These are phyloP conservation scores for Dicentrarchus labrax DNA, from an alignment of 2,113 vertebrate genomes.

Conservation along the genomic window DNA sequence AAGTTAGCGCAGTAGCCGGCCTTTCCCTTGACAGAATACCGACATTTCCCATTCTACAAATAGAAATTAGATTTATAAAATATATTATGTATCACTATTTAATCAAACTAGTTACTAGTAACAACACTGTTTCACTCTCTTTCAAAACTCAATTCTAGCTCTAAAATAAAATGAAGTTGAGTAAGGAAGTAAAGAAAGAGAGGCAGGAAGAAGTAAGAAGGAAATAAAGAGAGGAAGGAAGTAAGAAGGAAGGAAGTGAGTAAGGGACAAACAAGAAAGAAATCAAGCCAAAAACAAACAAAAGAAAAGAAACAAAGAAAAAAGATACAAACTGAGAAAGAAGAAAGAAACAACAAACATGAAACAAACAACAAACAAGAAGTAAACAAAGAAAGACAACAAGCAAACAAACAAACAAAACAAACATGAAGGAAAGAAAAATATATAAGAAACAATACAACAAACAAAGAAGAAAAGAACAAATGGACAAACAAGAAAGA, in stretches of 20 bases:
- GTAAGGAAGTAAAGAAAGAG: neutral
- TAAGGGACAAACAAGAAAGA: too few species aligned
- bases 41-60: conserved; percentile 76
- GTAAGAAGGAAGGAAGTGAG: neutral
- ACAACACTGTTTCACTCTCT: too few species aligned
- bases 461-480: neutral
- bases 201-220: neutral
- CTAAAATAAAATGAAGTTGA: neutral
- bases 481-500: too few species aligned
- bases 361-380: neutral
- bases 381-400: too few species aligned
- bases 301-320: neutral
- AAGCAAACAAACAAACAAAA: too few species aligned
- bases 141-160: too few species aligned
- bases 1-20: conserved; percentile 74
- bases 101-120: neutral
- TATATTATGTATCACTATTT: neutral
- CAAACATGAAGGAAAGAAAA: neutral
- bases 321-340: too few species aligned
- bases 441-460: neutral
- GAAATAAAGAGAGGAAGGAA: neutral
- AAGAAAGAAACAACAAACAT: neutral
- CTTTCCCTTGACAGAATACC: conserved; percentile 70
- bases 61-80: neutral
- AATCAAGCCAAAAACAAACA: neutral